Conservation (phyloP, 2,888 invertebrate species). For the Callinectes sapidus region DNA sequence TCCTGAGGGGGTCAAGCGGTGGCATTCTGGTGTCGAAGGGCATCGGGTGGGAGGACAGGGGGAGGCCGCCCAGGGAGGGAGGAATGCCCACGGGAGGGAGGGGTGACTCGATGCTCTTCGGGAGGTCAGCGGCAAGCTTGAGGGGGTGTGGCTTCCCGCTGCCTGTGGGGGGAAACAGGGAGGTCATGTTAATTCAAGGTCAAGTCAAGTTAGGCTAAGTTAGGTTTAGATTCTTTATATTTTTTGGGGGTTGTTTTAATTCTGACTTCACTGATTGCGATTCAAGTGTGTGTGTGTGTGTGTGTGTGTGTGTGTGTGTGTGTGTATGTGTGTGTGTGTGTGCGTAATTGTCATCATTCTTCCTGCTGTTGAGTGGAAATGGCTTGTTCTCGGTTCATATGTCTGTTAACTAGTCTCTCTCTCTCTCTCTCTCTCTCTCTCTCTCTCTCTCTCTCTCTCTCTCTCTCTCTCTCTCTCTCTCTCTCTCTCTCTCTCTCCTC, state of each 20-base stretch:
- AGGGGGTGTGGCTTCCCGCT: slow-evolving; percentile 68
- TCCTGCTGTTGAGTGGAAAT: neutral
- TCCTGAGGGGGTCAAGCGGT: slow-evolving; percentile 75
- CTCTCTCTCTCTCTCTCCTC: slow-evolving; percentile 19
- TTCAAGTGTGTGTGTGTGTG: neutral
- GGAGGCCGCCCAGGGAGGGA: slow-evolving; percentile 73
- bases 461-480: slow-evolving; percentile 21
- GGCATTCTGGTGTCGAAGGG: slow-evolving; percentile 73
- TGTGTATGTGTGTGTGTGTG: slow-evolving; percentile 24
- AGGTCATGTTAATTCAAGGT: neutral
- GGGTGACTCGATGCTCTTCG: slow-evolving; percentile 73
- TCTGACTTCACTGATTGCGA: no score
- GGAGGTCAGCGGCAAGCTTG: slow-evolving; percentile 72
- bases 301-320: slow-evolving; percentile 16
- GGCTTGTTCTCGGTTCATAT: neutral
- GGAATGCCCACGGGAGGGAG: slow-evolving; percentile 72
- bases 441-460: slow-evolving; percentile 23
- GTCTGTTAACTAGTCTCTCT: neutral
- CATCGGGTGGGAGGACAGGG: slow-evolving; percentile 73
- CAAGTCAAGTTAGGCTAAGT: neutral
- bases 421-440: slow-evolving; percentile 22
- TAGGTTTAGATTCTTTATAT: no score
- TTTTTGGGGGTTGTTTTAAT: no score
- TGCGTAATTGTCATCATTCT: neutral
- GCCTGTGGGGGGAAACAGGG: slow-evolving; percentile 50